Base-by-base conservation (phyloP, 2,797 vertebrate genomes). In the Acipenser ruthenus region DNA sequence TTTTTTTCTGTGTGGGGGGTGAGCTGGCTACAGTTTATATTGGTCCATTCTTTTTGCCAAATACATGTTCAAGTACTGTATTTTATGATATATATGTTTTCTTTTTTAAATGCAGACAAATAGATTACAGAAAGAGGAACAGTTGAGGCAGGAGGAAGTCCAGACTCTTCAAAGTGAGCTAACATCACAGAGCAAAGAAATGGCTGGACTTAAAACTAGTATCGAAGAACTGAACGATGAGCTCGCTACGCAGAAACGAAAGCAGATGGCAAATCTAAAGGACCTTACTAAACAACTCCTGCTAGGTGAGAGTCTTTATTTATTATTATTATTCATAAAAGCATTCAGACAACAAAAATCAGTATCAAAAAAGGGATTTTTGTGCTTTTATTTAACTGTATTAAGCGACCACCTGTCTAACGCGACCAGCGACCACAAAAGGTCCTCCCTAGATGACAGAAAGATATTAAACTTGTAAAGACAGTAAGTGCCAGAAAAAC, bases 211-310 rank as follows among this genome's bases (percentile, higher is more conserved):
- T 65, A 90, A 82, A 74, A 96, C 87, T 3, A 86, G 77, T 0
- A 89, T 93, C 6, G 96, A 94, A 11, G 97, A 99, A 68, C 83
- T 97, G 63, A 92, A 92, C 70, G 94, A 98, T 13, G 97, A 99
- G 49, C 82, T 99, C 70, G 76, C 85, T 47, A 97, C 95, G 6
- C 95, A 96, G 75, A 96, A 93, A 76, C 90, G 97, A 77, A 99
- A 96, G 71, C 94, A 98, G n/a, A 84, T 91, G 0, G 89, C 90
- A 62, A 95, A 93, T 75, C 84, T 97, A 73, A 99, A 99, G 75
- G 97, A 99, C 75, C 90, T 99, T 72, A 93, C 93, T 0, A 99
- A 99, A 73, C 97, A 99, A 6, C 93, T 99, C 23, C 88, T 85
- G 10, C 96, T 95, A 90, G 95, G 95, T 97, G 62, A 67, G 70